phyloP scores from a whole-genome alignment of 2,888 invertebrate species.

The Aphidius colemani region DNA sequence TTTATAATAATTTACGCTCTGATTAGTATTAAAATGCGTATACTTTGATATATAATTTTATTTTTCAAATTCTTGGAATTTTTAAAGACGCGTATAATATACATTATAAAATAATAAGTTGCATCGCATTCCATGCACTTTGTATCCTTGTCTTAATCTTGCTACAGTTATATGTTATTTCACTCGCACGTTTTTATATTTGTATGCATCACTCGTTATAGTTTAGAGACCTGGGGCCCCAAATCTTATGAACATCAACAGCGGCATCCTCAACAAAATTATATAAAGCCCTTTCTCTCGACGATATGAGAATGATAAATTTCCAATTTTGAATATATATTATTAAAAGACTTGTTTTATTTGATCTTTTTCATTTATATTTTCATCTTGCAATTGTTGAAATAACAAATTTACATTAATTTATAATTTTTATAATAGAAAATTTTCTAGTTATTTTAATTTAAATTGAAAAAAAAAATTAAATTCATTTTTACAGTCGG shows the following conservation, averaged over 20 bases:
- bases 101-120: conserved; percentile 5
- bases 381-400: no score
- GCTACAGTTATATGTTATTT: conserved; percentile 8
- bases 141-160: conserved; percentile 23
- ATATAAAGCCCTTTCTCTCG: conserved; percentile 23
- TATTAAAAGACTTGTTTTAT: no score
- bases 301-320: no score
- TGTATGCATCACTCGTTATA: conserved; percentile 39
- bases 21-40: no score
- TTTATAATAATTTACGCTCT: no score
- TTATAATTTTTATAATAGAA: no score
- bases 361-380: no score
- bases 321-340: no score
- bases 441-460: no score
- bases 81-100: conserved; percentile 14
- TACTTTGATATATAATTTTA: background rate
- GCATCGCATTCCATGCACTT: conserved; percentile 19
- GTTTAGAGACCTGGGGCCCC: conserved; percentile 34
- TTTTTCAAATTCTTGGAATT: conserved; percentile 28
- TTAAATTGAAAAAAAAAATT: no score
- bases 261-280: conserved; percentile 34
- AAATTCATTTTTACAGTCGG: no score
- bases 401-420: no score
- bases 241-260: conserved; percentile 37
- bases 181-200: conserved; percentile 10